Evolutionary conservation across 2,113 vertebrate genomes (phyloP), one percentile per base, ranked within the genome.

Genomic region (Phalacrocorax carbo): DNA sequence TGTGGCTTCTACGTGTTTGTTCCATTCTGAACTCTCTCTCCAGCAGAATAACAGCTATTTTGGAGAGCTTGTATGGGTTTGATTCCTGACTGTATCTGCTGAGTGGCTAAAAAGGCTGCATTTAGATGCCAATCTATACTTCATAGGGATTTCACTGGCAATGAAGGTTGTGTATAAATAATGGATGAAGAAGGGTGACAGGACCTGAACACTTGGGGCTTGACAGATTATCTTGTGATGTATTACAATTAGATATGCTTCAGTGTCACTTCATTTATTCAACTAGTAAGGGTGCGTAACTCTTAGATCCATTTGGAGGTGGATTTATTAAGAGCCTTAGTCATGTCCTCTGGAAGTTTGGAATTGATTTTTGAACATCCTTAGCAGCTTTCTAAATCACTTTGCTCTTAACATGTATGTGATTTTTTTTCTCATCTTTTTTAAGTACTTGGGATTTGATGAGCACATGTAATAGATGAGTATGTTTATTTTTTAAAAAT

Each of bases 261-360:
- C 97, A 68, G 90, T 98, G 97, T 98, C 97, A 96, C 96, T 98
- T 97, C 97, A 98, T 97, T 98, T 98, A 98, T 97, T 97, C 98
- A 98, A 77, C 94, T 95, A 91, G 96, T 97, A 94, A 94, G 91
- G 84, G 92, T 86, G 81, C 4, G 12, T 97, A 97, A 97, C 77
- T 98, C 96, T 97, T 90, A 86, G 88, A 95, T 96, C 95, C 95
- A 91, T 95, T 96, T 95, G 97, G 93, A 95, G 90, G 95, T 96
- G 94, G 97, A 98, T 98, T 98, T 97, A 97, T 98, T 96, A 96
- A 96, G 93, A 93, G 83, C 48, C 92, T 88, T 91, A 80, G 93
- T 96, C 86, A 20, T 93, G 88, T 96, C 94, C 95, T 96, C 94
- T 97, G 10, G 2, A 97, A 98, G 95, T 97, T 97, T 95, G 90